Evolutionary conservation across 1,140 invertebrate genomes (phyloP).

Genomic region (Teleogryllus occipitalis): DNA sequence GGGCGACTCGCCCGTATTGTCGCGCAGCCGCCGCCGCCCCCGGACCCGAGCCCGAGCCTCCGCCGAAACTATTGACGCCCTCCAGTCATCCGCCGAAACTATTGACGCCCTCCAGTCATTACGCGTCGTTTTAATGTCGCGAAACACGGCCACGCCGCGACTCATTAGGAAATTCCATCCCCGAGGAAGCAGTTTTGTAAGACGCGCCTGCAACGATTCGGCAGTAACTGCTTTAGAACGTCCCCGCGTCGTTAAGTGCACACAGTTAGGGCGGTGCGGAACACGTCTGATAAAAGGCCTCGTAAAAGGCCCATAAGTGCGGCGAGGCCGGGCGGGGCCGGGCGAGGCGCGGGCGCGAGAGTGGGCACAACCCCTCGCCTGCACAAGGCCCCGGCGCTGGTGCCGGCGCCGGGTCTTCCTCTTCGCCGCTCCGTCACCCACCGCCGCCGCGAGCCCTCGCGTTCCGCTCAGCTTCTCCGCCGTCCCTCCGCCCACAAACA

Average conservation of each 20-base stretch:
- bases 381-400: no score
- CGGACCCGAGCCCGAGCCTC: no score
- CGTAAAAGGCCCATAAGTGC: background rate
- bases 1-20: background rate
- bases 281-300: background rate
- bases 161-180: slow-evolving; percentile 1
- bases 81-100: background rate
- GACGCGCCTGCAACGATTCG: background rate
- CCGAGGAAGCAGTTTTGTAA: slow-evolving; percentile 3
- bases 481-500: background rate
- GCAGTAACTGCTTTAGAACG: background rate
- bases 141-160: background rate
- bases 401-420: no score
- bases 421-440: no score
- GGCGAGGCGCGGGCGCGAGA: no score
- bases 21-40: no score
- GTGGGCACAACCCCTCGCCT: no score
- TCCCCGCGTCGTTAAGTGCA: background rate
- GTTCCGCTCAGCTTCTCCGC: background rate
- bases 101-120: background rate
- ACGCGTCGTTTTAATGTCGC: background rate
- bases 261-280: background rate
- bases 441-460: no score
- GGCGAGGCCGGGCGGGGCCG: no score
- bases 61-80: background rate